Percentiles rank a stretch among this genome's conserved stretches.
Evolutionary conservation across 2,113 vertebrate genomes (phyloP).

Genomic region (Nycticorax nycticorax): DNA sequence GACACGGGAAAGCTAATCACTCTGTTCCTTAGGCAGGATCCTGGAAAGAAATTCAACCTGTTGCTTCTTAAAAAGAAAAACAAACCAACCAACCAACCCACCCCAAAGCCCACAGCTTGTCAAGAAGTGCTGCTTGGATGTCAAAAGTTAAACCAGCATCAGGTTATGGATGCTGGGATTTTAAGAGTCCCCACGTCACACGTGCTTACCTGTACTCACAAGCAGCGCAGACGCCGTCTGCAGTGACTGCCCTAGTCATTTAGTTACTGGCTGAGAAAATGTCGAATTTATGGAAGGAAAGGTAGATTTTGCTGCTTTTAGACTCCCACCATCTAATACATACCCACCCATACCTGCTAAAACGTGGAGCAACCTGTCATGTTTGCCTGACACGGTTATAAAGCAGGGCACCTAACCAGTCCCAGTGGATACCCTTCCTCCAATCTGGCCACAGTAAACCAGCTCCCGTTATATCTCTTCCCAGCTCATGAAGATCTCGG

Average conservation of each 20-base stretch:
- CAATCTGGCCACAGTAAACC: neutral
- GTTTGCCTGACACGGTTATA: neutral
- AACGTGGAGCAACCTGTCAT: neutral
- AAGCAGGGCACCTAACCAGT: neutral
- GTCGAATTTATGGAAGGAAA: neutral
- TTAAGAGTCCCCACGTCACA: neutral
- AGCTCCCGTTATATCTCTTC: neutral
- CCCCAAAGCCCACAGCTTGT: neutral
- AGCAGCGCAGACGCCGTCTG: conserved; percentile 1
- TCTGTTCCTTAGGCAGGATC: neutral
- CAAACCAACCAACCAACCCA: neutral
- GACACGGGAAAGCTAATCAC: neutral
- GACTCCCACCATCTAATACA: neutral
- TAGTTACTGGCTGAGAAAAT: neutral
- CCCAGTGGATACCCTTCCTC: neutral
- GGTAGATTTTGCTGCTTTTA: neutral
- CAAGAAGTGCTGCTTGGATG: neutral
- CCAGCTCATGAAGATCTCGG: neutral
- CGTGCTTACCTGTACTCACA: neutral
- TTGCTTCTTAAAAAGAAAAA: neutral
- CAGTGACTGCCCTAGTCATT: neutral
- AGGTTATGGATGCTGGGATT: neutral
- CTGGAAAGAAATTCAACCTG: neutral
- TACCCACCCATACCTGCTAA: neutral
- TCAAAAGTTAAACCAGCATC: neutral